Conservation (phyloP, 2,797 vertebrate species). For the Ataeniobius toweri region DNA sequence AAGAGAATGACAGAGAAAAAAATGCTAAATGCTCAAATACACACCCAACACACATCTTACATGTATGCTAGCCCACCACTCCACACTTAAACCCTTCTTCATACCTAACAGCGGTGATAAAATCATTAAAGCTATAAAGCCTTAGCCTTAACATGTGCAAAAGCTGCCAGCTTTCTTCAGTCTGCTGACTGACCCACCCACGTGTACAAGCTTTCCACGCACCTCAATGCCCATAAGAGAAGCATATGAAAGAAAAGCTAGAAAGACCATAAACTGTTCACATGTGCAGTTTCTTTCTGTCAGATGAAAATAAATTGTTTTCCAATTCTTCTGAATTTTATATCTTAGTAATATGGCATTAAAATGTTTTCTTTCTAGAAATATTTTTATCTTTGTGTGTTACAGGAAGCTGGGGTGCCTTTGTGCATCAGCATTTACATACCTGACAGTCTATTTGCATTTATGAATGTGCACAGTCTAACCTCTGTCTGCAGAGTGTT, state of each 20-base stretch:
- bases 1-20: slow-evolving; percentile 71
- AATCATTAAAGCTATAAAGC: slow-evolving; percentile 68
- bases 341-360: too few species aligned
- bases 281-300: slow-evolving; percentile 4
- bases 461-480: slow-evolving; percentile 40
- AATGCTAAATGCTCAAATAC: slow-evolving; percentile 20
- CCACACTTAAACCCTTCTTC: slow-evolving; percentile 30
- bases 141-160: slow-evolving; percentile 67
- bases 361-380: neutral
- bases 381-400: neutral
- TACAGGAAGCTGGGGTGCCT: neutral
- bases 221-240: slow-evolving; percentile 22
- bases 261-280: slow-evolving; percentile 9
- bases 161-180: slow-evolving; percentile 67
- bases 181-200: slow-evolving; percentile 50
- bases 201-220: slow-evolving; percentile 40
- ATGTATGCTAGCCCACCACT: slow-evolving; percentile 18
- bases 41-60: slow-evolving; percentile 18
- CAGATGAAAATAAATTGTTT: neutral
- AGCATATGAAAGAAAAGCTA: slow-evolving; percentile 12
- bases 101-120: slow-evolving; percentile 64
- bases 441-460: neutral
- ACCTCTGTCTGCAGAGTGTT: slow-evolving; percentile 98
- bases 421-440: neutral
- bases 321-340: neutral